Percentiles rank a stretch among this genome's conserved stretches.
Evolutionary conservation across 2,888 invertebrate species (phyloP).

Genomic region (Andrena camellia): DNA sequence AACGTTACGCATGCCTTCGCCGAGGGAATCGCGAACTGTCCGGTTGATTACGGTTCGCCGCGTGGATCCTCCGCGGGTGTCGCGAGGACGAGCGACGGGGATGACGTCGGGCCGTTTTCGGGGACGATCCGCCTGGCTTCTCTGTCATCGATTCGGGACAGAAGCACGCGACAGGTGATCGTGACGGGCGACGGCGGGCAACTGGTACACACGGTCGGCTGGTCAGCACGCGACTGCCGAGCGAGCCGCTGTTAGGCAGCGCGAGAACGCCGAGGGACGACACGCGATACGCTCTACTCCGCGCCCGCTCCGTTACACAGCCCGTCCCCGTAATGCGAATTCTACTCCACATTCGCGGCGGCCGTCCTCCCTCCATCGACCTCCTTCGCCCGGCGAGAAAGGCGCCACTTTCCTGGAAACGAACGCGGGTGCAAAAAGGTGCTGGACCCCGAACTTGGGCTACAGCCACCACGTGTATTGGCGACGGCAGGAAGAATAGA

Average conservation of each 20-base stretch:
- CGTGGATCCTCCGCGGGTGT: not conserved
- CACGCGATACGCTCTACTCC: slow-evolving; percentile 76
- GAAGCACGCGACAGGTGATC: not conserved
- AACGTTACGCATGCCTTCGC: not conserved
- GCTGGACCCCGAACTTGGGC: slow-evolving; percentile 53
- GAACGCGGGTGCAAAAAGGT: slow-evolving; percentile 38
- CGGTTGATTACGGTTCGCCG: not conserved
- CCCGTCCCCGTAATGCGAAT: slow-evolving; percentile 75
- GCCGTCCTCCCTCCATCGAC: slow-evolving; percentile 32
- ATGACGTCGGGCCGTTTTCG: not conserved
- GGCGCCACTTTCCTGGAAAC: slow-evolving; percentile 58
- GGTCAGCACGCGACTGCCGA: slow-evolving; percentile 79
- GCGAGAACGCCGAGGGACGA: slow-evolving; percentile 55
- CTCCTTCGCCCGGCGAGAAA: slow-evolving; percentile 57
- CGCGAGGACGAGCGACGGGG: not conserved
- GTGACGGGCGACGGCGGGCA: slow-evolving; percentile 1
- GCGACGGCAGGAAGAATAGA: too few relatives aligned
- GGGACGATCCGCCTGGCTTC: not conserved
- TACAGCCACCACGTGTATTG: not conserved
- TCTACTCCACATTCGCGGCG: slow-evolving; percentile 77
- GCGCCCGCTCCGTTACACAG: slow-evolving; percentile 77
- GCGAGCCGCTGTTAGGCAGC: slow-evolving; percentile 36
- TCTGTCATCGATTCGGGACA: slow-evolving; percentile 58
- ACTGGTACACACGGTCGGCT: slow-evolving; percentile 69
- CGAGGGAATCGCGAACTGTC: not conserved